phyloP scores from a whole-genome alignment of 2,113 vertebrate species.

The Euleptes europaea region DNA sequence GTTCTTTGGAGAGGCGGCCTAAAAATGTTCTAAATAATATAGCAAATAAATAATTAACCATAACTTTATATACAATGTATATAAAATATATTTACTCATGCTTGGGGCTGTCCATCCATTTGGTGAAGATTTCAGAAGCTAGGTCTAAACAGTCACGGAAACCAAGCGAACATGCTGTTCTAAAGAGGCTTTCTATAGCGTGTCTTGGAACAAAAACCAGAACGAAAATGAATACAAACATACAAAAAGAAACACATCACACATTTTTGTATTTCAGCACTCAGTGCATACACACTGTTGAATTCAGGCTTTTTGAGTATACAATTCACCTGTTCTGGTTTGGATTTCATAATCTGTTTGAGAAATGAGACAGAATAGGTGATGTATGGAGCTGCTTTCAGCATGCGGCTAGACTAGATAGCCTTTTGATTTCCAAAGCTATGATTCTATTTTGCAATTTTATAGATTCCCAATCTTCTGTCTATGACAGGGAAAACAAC shows the following conservation, averaged over 20 bases:
- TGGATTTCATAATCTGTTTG: background rate
- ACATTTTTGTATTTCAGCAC: slow-evolving; percentile 11
- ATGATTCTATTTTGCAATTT: background rate
- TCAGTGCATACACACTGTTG: background rate
- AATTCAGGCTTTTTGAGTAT: background rate
- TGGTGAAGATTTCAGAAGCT: slow-evolving; percentile 71
- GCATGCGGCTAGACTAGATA: background rate
- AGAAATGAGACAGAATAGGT: background rate
- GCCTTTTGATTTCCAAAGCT: background rate
- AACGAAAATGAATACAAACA: slow-evolving; percentile 36
- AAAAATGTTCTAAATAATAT: too few relatives aligned
- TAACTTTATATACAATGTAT: background rate
- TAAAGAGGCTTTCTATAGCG: slow-evolving; percentile 66
- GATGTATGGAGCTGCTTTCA: background rate
- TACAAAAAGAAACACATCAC: background rate
- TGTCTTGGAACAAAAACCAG: slow-evolving; percentile 65
- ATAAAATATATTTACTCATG: slow-evolving; percentile 66
- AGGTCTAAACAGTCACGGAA: slow-evolving; percentile 77
- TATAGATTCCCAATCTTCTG: background rate
- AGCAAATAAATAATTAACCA: too few relatives aligned
- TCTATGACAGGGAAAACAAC: background rate
- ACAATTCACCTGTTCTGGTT: background rate
- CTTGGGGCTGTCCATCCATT: slow-evolving; percentile 70
- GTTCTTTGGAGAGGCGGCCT: too few relatives aligned
- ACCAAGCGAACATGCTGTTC: slow-evolving; percentile 70